Conservation (phyloP, 2,888 invertebrate genomes). For the Stenoptilia bipunctidactyla region DNA sequence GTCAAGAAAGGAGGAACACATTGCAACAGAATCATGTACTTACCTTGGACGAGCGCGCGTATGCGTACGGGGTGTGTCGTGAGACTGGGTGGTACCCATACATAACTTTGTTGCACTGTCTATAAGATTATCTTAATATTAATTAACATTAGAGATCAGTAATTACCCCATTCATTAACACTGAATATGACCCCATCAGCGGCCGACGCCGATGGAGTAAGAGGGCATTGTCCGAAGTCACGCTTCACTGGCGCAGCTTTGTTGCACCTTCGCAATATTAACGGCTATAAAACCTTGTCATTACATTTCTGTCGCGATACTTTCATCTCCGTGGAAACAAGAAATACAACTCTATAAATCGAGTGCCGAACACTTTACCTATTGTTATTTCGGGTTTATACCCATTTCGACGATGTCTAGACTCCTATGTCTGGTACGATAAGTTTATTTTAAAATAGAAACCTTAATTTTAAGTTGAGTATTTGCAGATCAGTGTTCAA, state of each 20-base stretch:
- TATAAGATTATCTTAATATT: too few species aligned
- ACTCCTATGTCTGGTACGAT: constrained; percentile 51
- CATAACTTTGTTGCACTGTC: too few species aligned
- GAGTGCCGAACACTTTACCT: constrained; percentile 30
- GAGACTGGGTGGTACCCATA: too few species aligned
- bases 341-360: constrained; percentile 47
- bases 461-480: constrained; percentile 5
- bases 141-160: too few species aligned
- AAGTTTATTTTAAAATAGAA: constrained; percentile 7
- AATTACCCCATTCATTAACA: too few species aligned
- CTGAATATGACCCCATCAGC: constrained; percentile 33
- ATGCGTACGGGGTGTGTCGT: too few species aligned
- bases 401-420: constrained; percentile 51
- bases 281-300: constrained; percentile 70
- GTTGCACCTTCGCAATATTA: constrained; percentile 69
- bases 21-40: too few species aligned
- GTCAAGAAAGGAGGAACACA: too few species aligned
- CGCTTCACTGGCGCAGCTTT: constrained; percentile 62
- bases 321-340: constrained; percentile 60
- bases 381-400: constrained; percentile 43
- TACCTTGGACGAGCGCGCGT: too few species aligned
- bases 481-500: constrained; percentile 8
- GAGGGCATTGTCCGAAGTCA: constrained; percentile 64
- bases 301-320: constrained; percentile 62
- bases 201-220: constrained; percentile 48